Evolutionary conservation across 1,140 invertebrate genomes (phyloP), one percentile per base, ranked within the genome.

Genomic region (Mya arenaria): DNA sequence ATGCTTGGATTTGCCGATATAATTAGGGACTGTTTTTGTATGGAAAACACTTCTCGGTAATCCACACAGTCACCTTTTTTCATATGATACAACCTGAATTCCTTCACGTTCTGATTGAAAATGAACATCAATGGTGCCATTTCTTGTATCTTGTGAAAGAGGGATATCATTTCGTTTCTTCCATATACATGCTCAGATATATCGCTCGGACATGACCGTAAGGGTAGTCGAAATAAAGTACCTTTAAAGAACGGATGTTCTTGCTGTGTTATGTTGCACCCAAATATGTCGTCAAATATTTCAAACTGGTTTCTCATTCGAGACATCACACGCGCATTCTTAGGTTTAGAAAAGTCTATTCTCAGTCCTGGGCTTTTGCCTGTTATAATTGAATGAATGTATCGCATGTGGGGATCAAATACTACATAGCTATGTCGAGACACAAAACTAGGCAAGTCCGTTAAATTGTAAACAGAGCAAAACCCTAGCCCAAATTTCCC

Each of bases 371-470:
- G 85, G 30, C 89, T 81, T 60, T 36, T 48, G n/a, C 28, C 56
- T 19, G 28, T 15, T 23, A 83, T 39, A n/a, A 55, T 82, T 25
- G 84, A 80, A 4, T 85, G 85, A 5, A 92, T 69, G 73, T 90
- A 82, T 17, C 66, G 86, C n/a, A 77, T 56, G 55, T 92, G 91
- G 1, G 91, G 91, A 82, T 92, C 91, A 85, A 92, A 92, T 19
- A 92, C 87, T 1, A 91, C 90, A 34, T 91, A 48, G 32, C 69
- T 85, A 55, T 88, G 48, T n/a, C 89, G 73, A 66, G 88, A 88
- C 0, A 92, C 66, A 71, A 92, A 90, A 62, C 89, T 91, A 23
- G 91, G 91, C 17, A 91, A 85, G 83, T 92, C 91, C 23, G 91
- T 92, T 32, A 92, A 44, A 44, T 92, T 92, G 75, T 92, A 92